phyloP scores from a whole-genome alignment of 2,797 vertebrate genomes.

The Gobio occitaniae region DNA sequence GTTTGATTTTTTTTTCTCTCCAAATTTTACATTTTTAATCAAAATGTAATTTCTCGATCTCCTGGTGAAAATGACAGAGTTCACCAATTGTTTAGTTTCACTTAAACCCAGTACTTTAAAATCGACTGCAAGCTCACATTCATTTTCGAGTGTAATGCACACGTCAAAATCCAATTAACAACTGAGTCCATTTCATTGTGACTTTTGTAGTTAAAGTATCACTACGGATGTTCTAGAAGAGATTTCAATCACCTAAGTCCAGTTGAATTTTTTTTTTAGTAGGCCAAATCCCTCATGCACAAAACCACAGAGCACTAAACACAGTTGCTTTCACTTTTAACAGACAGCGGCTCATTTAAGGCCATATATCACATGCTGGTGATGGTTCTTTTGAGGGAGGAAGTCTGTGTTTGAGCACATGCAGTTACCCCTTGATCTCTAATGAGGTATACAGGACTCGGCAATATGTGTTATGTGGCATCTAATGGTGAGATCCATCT shows the following conservation, averaged over 20 bases:
- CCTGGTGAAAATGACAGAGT: background rate
- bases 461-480: slow-evolving; percentile 22
- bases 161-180: background rate
- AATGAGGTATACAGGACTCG: slow-evolving; percentile 25
- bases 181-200: background rate
- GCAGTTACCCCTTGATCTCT: slow-evolving; percentile 2
- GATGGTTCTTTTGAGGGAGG: slow-evolving; percentile 1
- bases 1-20: background rate
- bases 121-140: background rate
- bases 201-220: background rate
- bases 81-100: background rate
- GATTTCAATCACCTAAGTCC: background rate
- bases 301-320: slow-evolving; percentile 16
- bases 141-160: background rate
- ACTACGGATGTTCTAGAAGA: background rate
- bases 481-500: slow-evolving; percentile 38
- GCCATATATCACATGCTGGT: slow-evolving; percentile 2
- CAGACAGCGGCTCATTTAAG: background rate
- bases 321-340: slow-evolving; percentile 2
- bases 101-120: background rate
- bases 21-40: background rate
- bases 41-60: background rate
- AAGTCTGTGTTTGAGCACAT: slow-evolving; percentile 15
- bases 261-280: background rate
- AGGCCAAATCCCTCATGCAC: background rate